Evolutionary conservation across 2,888 invertebrate genomes (phyloP), one percentile per base, ranked within the genome.

Genomic region (Poecilus cupreus): DNA sequence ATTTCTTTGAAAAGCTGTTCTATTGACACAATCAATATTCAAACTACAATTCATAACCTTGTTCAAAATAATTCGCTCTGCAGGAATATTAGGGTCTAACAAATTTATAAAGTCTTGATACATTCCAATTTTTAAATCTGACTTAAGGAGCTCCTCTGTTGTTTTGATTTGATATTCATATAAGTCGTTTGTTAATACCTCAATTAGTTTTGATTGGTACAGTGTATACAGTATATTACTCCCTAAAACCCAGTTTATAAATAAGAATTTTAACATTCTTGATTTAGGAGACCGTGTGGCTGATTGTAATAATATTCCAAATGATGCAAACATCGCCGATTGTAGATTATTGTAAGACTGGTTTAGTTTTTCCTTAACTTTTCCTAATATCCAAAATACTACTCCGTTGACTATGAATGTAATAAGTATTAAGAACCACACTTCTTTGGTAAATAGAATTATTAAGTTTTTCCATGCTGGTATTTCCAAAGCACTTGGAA

Each of bases 81-180:
- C 22, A 24, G 57, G 57, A n/a, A 26, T 0, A 24, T n/a, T 22
- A 1, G 22, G 26, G 24, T 24, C 8, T 24, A 57, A n/a, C 10
- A 57, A 5, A 20, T 13, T 57, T 3, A 57, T 10, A 57, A 57
- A 57, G 10, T 10, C 2, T 0, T 10, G 22, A 11, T n/a, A 24
- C 22, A 24, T 10, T 57, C 57, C 22, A 4, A 57, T 57, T n/a
- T 57, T n/a, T 10, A 24, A 57, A 24, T 57, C 5, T n/a, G 57
- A 57, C 18, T 24, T 24, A 4, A 57, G 3, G 2, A 57, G 6
- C 4, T 57, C 57, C 11, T 22, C 24, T 1, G 16, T 20, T 3
- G 24, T 43, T 72, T 74, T 24, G 16, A 74, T 74, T 74, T 74
- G 74, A n/a, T 1, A 22, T 39, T 74, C 49, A 46, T 49, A 74